Percentiles rank a stretch among this genome's conserved stretches.
Conservation (phyloP, 2,888 invertebrate species). For the Neoscelio sp. region DNA sequence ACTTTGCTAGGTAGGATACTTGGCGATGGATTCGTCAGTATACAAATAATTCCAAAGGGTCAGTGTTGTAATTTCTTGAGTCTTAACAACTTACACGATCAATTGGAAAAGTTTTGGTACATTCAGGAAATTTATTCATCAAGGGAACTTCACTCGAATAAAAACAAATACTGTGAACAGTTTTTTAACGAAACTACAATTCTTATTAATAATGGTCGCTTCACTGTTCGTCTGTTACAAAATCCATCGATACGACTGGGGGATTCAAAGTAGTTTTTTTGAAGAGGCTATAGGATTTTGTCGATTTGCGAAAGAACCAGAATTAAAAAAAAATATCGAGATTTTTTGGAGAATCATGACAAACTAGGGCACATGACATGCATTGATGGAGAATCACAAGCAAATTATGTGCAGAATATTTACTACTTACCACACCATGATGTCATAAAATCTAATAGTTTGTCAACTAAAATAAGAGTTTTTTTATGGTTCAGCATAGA, state of each 20-base stretch:
- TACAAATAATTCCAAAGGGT: background rate
- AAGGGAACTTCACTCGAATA: background rate
- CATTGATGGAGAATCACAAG: conserved; percentile 2
- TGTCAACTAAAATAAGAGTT: conserved; percentile 12
- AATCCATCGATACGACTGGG: conserved; percentile 4
- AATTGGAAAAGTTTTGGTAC: background rate
- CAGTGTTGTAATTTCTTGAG: background rate
- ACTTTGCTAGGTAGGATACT: conserved; percentile 49
- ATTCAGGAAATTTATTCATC: background rate
- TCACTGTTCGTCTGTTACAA: background rate
- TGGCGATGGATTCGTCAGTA: conserved; percentile 15
- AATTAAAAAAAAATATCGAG: background rate
- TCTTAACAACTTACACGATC: background rate
- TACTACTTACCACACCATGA: conserved; percentile 16
- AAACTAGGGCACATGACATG: conserved; percentile 12
- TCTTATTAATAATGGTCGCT: background rate
- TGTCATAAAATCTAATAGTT: conserved; percentile 5
- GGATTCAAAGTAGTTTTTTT: background rate
- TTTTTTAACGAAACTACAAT: conserved; percentile 1
- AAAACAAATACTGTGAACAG: background rate
- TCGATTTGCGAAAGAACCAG: background rate
- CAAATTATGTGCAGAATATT: background rate
- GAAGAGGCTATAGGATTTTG: background rate
- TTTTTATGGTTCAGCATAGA: conserved; percentile 3
- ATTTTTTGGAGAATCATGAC: conserved; percentile 6